Evolutionary conservation across 2,888 invertebrate genomes (phyloP).

Genomic region (Rugalucina vietnamica): DNA sequence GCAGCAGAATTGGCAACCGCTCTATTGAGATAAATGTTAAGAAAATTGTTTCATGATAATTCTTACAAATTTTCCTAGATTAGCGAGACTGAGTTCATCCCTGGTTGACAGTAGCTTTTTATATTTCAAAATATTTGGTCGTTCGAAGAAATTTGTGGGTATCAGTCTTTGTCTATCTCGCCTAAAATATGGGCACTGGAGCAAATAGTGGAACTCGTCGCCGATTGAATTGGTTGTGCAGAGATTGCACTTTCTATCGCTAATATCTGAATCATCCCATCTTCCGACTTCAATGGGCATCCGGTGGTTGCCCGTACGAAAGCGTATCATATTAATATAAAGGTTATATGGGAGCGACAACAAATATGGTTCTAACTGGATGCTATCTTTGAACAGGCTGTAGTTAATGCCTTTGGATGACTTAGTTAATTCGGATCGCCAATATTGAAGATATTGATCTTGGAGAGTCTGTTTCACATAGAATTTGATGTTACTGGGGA

Average conservation of each 20-base stretch:
- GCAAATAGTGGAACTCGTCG: too few relatives aligned
- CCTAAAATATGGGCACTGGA: too few relatives aligned
- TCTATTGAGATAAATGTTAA: too few relatives aligned
- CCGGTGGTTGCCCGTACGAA: background rate
- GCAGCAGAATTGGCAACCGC: too few relatives aligned
- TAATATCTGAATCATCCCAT: background rate
- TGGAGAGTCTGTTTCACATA: background rate
- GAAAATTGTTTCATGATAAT: too few relatives aligned
- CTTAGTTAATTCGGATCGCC: background rate
- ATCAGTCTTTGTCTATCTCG: too few relatives aligned
- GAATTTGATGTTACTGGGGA: background rate
- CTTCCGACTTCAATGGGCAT: background rate
- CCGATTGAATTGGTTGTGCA: too few relatives aligned
- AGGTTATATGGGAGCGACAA: background rate
- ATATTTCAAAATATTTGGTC: too few relatives aligned
- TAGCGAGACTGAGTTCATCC: too few relatives aligned
- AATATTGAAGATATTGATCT: conserved; percentile 8
- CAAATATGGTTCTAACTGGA: background rate
- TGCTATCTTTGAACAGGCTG: background rate
- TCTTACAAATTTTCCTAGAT: too few relatives aligned
- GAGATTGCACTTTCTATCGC: background rate
- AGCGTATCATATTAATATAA: background rate
- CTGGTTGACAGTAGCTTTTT: too few relatives aligned
- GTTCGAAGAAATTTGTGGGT: too few relatives aligned
- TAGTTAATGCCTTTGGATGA: conserved; percentile 3